These are phyloP conservation scores for Orycteropus afer DNA, from an alignment of 2,113 vertebrate genomes.

Conservation along the genomic window DNA sequence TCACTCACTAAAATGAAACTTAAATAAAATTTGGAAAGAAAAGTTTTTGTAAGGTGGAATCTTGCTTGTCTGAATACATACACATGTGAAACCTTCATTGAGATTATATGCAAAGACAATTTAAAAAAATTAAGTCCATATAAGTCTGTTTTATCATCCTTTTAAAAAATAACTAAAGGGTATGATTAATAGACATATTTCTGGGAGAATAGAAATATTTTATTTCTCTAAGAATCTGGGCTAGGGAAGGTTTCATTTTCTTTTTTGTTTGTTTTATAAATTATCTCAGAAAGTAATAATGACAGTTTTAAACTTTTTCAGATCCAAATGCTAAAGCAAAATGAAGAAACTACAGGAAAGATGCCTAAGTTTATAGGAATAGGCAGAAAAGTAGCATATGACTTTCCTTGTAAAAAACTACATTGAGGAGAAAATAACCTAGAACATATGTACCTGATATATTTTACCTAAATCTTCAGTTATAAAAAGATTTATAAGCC, in stretches of 20 bases:
- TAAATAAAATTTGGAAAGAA: background rate
- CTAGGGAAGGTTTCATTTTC: background rate
- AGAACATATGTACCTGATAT: no score
- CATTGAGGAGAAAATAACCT: background rate
- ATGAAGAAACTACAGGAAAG: background rate
- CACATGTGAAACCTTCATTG: background rate
- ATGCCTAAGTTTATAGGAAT: background rate
- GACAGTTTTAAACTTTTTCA: background rate
- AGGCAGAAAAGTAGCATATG: no score
- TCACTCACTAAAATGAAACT: background rate
- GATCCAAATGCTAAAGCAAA: conserved; percentile 8
- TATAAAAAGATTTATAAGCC: background rate
- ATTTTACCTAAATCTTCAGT: background rate
- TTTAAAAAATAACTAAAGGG: background rate
- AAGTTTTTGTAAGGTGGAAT: background rate
- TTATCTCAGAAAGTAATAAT: background rate
- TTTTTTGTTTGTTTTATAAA: background rate
- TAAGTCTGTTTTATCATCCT: background rate
- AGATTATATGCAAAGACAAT: background rate
- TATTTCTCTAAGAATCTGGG: background rate
- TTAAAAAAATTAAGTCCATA: background rate
- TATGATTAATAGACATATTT: background rate
- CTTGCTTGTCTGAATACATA: background rate
- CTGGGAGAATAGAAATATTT: background rate
- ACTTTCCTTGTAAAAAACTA: background rate